A percentile compares a stretch with the other conserved stretches of the same genome.
Evolutionary conservation across 1,140 invertebrate genomes (phyloP).

Genomic region (Microplitis mediator): DNA sequence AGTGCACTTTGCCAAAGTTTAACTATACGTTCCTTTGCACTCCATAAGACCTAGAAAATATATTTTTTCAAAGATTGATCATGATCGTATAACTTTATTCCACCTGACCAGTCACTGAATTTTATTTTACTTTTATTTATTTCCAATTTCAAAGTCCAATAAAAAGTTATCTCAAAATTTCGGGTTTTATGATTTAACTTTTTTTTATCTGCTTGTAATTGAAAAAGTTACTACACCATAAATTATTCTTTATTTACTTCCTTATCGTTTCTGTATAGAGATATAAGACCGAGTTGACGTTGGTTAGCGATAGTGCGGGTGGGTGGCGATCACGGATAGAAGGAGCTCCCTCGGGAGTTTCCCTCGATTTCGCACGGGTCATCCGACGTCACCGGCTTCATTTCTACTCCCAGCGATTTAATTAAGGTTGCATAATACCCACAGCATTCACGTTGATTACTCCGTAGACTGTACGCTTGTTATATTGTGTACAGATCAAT

Average conservation of each 20-base stretch:
- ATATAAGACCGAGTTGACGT: too few relatives aligned
- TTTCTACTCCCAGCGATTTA: conserved; percentile 41
- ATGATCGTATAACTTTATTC: too few relatives aligned
- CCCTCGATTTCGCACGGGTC: conserved; percentile 23
- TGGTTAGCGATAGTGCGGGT: neutral
- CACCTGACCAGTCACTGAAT: too few relatives aligned
- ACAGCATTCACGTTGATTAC: conserved; percentile 39
- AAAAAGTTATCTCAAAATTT: too few relatives aligned
- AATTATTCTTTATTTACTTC: conserved; percentile 14
- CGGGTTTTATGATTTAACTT: too few relatives aligned
- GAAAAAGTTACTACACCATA: neutral
- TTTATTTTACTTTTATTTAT: too few relatives aligned
- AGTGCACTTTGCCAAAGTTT: neutral
- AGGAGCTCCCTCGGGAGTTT: conserved; percentile 11
- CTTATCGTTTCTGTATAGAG: neutral
- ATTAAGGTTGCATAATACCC: conserved; percentile 46
- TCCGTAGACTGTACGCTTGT: neutral
- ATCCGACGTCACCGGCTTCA: conserved; percentile 23
- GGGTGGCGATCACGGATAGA: neutral
- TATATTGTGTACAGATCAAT: too few relatives aligned
- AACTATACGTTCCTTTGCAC: neutral
- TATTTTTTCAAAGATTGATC: too few relatives aligned
- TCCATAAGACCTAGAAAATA: neutral
- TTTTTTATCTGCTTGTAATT: neutral
- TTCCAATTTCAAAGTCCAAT: too few relatives aligned